These are phyloP conservation scores for Myotis vivesi DNA, from an alignment of 2,797 vertebrate species.

Conservation along the genomic window DNA sequence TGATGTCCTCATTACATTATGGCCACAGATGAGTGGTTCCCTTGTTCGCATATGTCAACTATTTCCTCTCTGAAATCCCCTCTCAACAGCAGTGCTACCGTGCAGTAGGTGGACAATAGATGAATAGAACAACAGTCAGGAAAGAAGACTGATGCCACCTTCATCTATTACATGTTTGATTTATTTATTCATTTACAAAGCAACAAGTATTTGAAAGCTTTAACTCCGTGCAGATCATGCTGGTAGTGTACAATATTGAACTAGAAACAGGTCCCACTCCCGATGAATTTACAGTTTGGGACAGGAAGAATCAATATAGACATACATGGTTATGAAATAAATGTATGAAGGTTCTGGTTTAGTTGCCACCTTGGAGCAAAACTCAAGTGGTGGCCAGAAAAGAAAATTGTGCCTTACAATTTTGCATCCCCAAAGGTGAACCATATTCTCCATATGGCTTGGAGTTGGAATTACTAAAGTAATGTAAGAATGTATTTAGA, in stretches of 20 bases:
- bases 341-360: background rate
- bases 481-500: background rate
- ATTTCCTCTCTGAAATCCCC: background rate
- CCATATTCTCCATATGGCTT: background rate
- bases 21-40: background rate
- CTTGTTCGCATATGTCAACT: background rate
- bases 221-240: background rate
- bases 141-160: background rate
- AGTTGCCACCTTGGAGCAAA: background rate
- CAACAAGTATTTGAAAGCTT: background rate
- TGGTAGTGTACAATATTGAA: background rate
- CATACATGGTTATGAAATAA: background rate
- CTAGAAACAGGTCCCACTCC: background rate
- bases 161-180: background rate
- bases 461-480: background rate
- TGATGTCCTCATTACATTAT: background rate
- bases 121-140: background rate
- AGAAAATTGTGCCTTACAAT: background rate
- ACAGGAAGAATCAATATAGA: background rate
- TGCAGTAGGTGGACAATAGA: background rate
- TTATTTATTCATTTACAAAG: constrained; percentile 34
- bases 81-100: background rate
- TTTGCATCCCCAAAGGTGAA: background rate
- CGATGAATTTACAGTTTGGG: background rate
- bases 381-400: background rate